Base-by-base conservation (phyloP, 2,113 vertebrate genomes). In the Lepisosteus osseus region DNA sequence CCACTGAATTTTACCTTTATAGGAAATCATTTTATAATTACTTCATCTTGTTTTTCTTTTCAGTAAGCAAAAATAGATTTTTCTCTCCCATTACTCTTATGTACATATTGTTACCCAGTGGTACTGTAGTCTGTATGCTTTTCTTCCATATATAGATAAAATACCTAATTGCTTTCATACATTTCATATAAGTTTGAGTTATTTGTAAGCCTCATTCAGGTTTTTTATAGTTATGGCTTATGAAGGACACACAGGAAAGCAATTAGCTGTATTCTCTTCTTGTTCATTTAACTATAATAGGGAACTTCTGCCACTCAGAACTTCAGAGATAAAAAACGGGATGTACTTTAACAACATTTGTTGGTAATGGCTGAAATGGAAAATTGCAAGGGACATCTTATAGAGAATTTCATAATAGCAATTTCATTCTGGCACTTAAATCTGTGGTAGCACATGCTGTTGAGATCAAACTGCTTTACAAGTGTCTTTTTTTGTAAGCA, bases 231-330 rank as follows among this genome's bases (percentile, higher is more conserved):
- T 75, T 62, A 80, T 79, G 69, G 80, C 74, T 59, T 80, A 82
- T 71, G 83, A 87, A 87, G 81, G 85, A 86, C 80, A 85, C 64
- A 76, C 13, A 59, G 57, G 65, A 78, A 86, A 78, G 80, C 82
- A 89, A 86, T 90, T 86, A 83, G 74, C 77, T 79, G 74, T 62
- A 70, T 41, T 86, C 76, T 75, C 75, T 75, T 17, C 42, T 13
- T 15, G 69, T 75, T 77, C 72, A 76, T 79, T 77, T 76, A 63
- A 4, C 69, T 17, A 77, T 76, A 79, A 80, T 76, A 69, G 47
- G 78, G 73, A 72, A 75, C 68, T 9, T 74, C 59, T 59, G 57
- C 6, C 68, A 67, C 47, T 54, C 67, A 70, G 76, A 70, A 65
- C 51, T 68, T 65, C 41, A 69, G 56, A 51, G 62, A 70, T 67